phyloP scores from a whole-genome alignment of 2,888 invertebrate species.

The Diaperis boleti region DNA sequence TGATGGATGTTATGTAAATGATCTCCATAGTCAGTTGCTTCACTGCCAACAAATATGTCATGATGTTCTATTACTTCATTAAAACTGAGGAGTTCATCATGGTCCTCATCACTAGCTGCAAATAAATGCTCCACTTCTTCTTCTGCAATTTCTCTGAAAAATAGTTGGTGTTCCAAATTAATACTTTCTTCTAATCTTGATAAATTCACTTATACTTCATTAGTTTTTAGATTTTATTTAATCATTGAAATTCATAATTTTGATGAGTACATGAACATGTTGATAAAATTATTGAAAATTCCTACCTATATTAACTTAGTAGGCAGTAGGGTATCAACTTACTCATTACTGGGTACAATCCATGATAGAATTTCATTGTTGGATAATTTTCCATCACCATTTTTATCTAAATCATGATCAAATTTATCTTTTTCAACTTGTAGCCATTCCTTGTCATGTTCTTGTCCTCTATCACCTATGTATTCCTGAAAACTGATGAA shows the following conservation, averaged over 20 bases:
- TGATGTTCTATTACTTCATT: constrained; percentile 87
- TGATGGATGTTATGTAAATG: constrained; percentile 84
- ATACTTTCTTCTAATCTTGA: too few relatives aligned
- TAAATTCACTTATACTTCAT: too few relatives aligned
- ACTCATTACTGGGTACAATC: constrained; percentile 93
- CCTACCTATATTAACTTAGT: too few relatives aligned
- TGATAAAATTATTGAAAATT: too few relatives aligned
- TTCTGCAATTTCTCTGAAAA: constrained; percentile 82
- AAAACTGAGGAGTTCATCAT: constrained; percentile 82
- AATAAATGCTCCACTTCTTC: constrained; percentile 94
- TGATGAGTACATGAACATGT: too few relatives aligned
- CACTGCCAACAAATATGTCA: constrained; percentile 92
- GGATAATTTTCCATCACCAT: constrained; percentile 85
- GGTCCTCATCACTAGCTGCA: constrained; percentile 86
- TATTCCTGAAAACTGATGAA: constrained; percentile 88
- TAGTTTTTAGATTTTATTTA: too few relatives aligned
- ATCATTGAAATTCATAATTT: too few relatives aligned
- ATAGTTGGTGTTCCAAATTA: too few relatives aligned
- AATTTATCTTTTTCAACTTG: constrained; percentile 84
- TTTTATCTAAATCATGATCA: constrained; percentile 85
- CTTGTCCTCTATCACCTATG: constrained; percentile 77
- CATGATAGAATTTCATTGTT: constrained; percentile 86
- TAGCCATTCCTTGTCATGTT: constrained; percentile 81
- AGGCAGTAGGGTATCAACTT: too few relatives aligned
- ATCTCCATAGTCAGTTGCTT: constrained; percentile 90